Conservation (phyloP, 2,888 invertebrate species). For the Drosophila stalkeri region DNA sequence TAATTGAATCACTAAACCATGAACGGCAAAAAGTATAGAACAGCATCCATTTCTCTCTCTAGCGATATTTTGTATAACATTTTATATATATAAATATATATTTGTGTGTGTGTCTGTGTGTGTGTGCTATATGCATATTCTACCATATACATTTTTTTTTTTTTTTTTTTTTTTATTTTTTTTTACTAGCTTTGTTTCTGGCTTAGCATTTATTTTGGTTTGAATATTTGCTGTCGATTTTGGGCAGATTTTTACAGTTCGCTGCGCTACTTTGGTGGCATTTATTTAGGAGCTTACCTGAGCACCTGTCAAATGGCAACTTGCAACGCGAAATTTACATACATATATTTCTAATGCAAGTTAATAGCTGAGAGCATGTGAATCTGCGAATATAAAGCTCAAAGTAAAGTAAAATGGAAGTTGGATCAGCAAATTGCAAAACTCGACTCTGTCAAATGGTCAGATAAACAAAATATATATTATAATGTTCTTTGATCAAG, state of each 20-base stretch:
- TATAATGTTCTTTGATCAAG: no score
- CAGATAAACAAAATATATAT: no score
- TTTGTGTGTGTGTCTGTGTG: background rate
- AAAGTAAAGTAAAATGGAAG: background rate
- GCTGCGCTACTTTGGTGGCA: conserved; percentile 57
- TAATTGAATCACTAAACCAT: conserved; percentile 79
- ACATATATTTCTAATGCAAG: background rate
- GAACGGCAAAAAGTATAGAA: conserved; percentile 41
- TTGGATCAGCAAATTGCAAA: no score
- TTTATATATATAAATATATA: conserved; percentile 16
- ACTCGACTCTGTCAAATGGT: no score
- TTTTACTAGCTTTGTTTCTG: conserved; percentile 16
- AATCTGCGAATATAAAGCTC: background rate
- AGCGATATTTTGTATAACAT: conserved; percentile 52
- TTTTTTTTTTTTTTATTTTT: conserved; percentile 13
- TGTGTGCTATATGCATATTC: conserved; percentile 12
- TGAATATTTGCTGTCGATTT: conserved; percentile 57
- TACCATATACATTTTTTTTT: background rate
- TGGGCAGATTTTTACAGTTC: conserved; percentile 68
- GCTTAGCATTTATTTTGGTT: conserved; percentile 51
- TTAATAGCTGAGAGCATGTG: background rate
- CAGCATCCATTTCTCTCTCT: conserved; percentile 34
- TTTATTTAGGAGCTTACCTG: conserved; percentile 41
- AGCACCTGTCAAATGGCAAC: conserved; percentile 13
- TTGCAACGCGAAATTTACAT: no score